Evolutionary conservation across 2,113 vertebrate species (phyloP).

Genomic region (Datnioides undecimradiatus): DNA sequence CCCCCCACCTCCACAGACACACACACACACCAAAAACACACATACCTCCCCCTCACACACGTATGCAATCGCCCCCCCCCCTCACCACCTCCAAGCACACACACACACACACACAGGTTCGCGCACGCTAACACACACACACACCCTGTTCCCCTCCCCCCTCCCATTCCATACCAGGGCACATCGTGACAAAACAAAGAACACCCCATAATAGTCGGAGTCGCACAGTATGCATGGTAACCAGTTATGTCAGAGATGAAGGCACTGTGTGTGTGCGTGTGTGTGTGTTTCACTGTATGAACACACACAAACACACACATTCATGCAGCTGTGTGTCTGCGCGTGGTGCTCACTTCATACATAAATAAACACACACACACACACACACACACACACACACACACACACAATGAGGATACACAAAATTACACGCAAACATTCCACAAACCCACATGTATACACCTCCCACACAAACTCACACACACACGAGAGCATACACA

Average conservation of each 20-base stretch:
- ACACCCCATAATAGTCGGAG: conserved; percentile 83
- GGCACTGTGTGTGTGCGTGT: conserved; percentile 38
- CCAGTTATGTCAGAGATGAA: conserved; percentile 81
- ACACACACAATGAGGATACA: conserved; percentile 23
- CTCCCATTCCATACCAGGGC: conserved; percentile 80
- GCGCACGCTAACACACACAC: conserved; percentile 50
- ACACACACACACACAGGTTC: conserved; percentile 27
- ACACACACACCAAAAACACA: conserved; percentile 51
- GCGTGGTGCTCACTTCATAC: conserved; percentile 44
- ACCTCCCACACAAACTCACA: conserved; percentile 12
- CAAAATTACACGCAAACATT: conserved; percentile 44
- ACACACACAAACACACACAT: conserved; percentile 8
- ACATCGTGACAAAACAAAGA: conserved; percentile 86
- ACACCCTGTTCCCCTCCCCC: conserved; percentile 70
- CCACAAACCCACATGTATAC: conserved; percentile 34
- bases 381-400: too few species aligned
- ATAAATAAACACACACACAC: too few species aligned
- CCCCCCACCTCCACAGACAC: background rate
- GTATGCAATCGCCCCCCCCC: too few species aligned
- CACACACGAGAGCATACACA: background rate
- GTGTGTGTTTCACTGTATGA: conserved; percentile 44
- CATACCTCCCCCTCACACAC: conserved; percentile 41
- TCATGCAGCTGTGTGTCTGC: conserved; percentile 29
- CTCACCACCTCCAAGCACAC: background rate
- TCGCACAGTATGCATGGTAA: conserved; percentile 82